Conservation (phyloP, 1,140 invertebrate species). For the Euura saliciscinereae region DNA sequence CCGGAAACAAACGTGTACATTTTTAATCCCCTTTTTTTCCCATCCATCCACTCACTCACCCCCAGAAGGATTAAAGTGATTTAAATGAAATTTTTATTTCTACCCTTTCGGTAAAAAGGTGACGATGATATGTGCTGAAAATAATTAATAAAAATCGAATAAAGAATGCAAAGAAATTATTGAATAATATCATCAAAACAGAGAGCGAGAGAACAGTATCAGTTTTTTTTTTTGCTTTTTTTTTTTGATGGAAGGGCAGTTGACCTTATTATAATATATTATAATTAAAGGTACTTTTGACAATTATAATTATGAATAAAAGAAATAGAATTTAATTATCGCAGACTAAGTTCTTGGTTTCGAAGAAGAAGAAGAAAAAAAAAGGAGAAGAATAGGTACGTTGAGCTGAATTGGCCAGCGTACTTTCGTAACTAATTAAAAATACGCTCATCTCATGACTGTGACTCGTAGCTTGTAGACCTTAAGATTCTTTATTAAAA, state of each 20-base stretch:
- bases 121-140: too few species aligned
- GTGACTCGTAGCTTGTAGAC: conserved; percentile 40
- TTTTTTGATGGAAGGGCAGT: neutral
- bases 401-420: neutral
- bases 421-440: neutral
- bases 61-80: too few species aligned
- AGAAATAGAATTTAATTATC: neutral
- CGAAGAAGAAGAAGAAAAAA: neutral
- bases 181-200: too few species aligned
- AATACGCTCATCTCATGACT: conserved; percentile 45
- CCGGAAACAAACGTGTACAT: too few species aligned
- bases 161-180: too few species aligned
- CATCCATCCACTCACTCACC: too few species aligned
- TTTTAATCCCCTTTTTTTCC: too few species aligned
- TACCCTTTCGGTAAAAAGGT: too few species aligned
- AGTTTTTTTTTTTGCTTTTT: neutral
- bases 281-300: neutral
- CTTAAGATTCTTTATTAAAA: conserved; percentile 3
- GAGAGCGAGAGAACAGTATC: neutral
- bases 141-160: too few species aligned
- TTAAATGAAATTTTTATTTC: too few species aligned
- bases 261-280: neutral
- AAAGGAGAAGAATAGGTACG: too few species aligned
- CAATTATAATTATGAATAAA: neutral
- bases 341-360: neutral